Evolutionary conservation across 2,888 invertebrate genomes (phyloP), one percentile per base, ranked within the genome.

Genomic region (Agrotis ipsilon): DNA sequence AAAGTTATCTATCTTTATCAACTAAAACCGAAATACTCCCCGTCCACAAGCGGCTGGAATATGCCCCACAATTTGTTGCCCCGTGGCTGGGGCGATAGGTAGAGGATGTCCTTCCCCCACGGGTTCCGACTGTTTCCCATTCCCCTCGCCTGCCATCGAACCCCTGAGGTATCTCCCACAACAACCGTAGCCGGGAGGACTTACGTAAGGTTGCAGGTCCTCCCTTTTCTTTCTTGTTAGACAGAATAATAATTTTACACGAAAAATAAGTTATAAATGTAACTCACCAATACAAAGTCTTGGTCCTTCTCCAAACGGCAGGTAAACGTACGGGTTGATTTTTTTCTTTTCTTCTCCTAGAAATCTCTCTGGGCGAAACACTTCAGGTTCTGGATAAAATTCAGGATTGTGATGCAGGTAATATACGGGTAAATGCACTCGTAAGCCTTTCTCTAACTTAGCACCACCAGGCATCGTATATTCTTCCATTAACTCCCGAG

Each of bases 231-330:
- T n/a, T 7, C 24, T 24, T 24, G 9, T 6, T 1, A n/a, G 32
- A 32, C 7, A 32, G 4, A 14, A 1, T 32, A 32, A 32, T 32
- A 32, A 0, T 32, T 32, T 32, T 19, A 19, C 11, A 43, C 9
- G 13, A 43, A 18, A 11, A 43, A 58, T 13, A 59, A 58, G 18
- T 21, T 21, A 6, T n/a, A n/a, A n/a, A n/a, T 21, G 11, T 59
- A 27, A 70, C 79, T 80, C n/a, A 92, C 92, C 92, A 13, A 92
- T 85, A 54, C 92, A 92, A 68, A 80, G 74, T 62, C 92, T 83
- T 0, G 87, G 88, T 9, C 91, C 90, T 64, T 88, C 89, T 14
- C 91, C 91, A 68, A 92, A 91, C 0, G 90, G 90, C 6, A 89
- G 61, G 51, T 87, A 91, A 0, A 87, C 86, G 68, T 80, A 91